Evolutionary conservation across 2,797 vertebrate genomes (phyloP).

Genomic region (Salarias fasciatus): DNA sequence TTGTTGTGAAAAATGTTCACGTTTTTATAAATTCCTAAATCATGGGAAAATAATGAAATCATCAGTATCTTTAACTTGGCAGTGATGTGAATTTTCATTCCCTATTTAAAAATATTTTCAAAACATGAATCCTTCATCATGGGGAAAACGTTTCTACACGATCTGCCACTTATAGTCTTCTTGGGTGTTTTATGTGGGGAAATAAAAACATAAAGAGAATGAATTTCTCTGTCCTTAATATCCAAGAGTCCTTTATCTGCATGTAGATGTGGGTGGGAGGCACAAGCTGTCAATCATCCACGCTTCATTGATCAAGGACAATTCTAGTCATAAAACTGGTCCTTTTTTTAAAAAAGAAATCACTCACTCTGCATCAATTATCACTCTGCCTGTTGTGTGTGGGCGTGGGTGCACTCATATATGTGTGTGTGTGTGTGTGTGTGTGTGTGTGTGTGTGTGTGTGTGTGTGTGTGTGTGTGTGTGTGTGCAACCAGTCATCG

Average conservation of each 20-base stretch:
- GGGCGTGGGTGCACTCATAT: constrained; percentile 15
- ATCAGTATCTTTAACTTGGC: not conserved
- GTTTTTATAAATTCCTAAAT: too few species aligned
- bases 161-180: constrained; percentile 8
- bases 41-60: not conserved
- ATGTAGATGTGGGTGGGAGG: constrained; percentile 77
- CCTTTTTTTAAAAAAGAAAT: constrained; percentile 84
- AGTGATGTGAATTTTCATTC: not conserved
- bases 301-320: constrained; percentile 83
- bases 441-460: constrained; percentile 21
- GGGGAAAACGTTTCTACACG: constrained; percentile 23
- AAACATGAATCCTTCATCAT: not conserved
- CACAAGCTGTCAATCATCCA: constrained; percentile 80
- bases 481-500: constrained; percentile 26
- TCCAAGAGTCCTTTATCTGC: constrained; percentile 74
- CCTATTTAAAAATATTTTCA: constrained; percentile 11
- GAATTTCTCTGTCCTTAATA: constrained; percentile 61
- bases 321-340: constrained; percentile 82
- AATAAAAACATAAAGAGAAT: constrained; percentile 45
- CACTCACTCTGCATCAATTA: constrained; percentile 88
- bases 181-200: constrained; percentile 41
- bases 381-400: constrained; percentile 67
- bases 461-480: constrained; percentile 3
- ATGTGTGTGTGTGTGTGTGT: constrained; percentile 38
- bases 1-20: too few species aligned